A percentile compares a stretch with the other conserved stretches of the same genome.
These are phyloP conservation scores for Helicorthomorpha holstii DNA, from an alignment of 1,140 invertebrate species.

Conservation along the genomic window DNA sequence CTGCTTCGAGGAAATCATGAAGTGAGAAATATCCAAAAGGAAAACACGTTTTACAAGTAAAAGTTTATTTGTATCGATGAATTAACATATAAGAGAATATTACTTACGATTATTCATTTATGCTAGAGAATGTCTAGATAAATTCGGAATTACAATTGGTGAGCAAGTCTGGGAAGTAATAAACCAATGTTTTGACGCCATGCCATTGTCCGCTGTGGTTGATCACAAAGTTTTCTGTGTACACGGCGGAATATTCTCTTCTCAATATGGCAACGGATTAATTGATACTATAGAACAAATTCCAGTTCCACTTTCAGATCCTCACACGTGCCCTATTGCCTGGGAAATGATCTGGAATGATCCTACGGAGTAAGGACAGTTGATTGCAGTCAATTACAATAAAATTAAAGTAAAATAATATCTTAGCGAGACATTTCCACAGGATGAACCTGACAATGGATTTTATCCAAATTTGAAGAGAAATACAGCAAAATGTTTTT, in stretches of 20 bases:
- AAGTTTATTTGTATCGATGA: conserved; percentile 10
- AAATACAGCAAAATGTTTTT: too few species aligned
- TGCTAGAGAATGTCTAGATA: conserved; percentile 35
- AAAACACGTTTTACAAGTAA: conserved; percentile 50
- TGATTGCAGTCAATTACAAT: too few species aligned
- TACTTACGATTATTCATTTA: conserved; percentile 1
- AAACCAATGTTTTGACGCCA: conserved; percentile 47
- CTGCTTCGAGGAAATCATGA: conserved; percentile 47
- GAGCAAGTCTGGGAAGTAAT: conserved; percentile 44
- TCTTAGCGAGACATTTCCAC: too few species aligned
- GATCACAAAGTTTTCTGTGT: conserved; percentile 54
- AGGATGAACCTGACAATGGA: too few species aligned
- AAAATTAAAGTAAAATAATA: too few species aligned
- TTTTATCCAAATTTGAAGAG: too few species aligned
- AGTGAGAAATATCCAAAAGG: conserved; percentile 42
- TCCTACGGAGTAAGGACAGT: conserved; percentile 38
- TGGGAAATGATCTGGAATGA: conserved; percentile 68
- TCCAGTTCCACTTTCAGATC: conserved; percentile 40
- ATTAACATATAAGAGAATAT: not conserved
- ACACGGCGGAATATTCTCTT: conserved; percentile 53
- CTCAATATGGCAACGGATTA: conserved; percentile 32
- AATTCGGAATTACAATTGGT: conserved; percentile 45
- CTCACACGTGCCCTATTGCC: conserved; percentile 42
- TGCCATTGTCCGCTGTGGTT: conserved; percentile 49
- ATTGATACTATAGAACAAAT: conserved; percentile 36